Percentiles rank a stretch among this genome's conserved stretches.
These are phyloP conservation scores for Antheraea pernyi DNA, from an alignment of 1,140 invertebrate species.

Conservation along the genomic window DNA sequence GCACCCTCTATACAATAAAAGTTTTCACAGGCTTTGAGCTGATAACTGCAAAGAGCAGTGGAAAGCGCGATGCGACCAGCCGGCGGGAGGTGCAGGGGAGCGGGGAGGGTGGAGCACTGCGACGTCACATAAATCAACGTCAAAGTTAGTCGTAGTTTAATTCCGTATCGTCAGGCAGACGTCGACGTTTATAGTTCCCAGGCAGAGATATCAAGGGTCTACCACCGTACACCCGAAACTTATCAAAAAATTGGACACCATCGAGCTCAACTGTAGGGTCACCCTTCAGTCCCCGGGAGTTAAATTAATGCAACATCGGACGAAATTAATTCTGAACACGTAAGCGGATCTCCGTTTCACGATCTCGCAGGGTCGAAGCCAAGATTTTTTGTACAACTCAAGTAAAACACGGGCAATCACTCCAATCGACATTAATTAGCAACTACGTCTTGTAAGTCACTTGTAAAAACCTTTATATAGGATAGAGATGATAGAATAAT, in stretches of 20 bases:
- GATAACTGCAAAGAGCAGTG: no score
- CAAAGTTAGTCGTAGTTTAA: neutral
- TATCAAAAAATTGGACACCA: neutral
- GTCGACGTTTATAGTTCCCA: neutral
- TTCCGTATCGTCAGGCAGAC: neutral
- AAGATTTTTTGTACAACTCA: neutral
- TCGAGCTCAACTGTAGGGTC: neutral
- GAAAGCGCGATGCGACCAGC: no score
- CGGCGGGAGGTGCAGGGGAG: no score
- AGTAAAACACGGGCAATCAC: no score
- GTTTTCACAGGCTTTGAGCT: no score
- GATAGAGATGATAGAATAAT: no score
- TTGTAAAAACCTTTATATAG: no score
- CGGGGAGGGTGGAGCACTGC: no score
- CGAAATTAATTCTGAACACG: neutral
- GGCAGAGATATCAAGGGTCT: no score
- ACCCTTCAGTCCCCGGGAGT: neutral
- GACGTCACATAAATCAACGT: slow-evolving; percentile 1
- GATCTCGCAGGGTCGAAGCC: neutral
- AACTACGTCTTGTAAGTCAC: no score
- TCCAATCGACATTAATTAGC: no score
- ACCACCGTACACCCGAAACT: neutral
- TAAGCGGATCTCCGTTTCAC: neutral
- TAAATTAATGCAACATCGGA: slow-evolving; percentile 3
- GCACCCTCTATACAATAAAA: no score